Base-by-base conservation (phyloP, 2,888 invertebrate species). In the Apotomis turbidana region DNA sequence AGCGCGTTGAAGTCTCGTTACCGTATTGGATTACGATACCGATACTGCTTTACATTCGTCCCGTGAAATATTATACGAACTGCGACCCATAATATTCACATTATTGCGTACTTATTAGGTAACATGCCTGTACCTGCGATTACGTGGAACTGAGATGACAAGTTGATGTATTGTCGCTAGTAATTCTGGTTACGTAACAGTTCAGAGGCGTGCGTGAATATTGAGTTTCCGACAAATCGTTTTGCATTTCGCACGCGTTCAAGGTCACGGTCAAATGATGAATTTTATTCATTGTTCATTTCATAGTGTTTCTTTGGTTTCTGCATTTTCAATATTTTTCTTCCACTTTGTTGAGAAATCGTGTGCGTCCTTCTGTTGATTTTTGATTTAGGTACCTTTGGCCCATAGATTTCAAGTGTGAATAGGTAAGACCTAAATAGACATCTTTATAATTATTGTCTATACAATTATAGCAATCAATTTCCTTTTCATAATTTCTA, bases 121-220 rank as follows among this genome's bases (percentile, higher is more conserved):
- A 71, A 71, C 55, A 67, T 41, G n/a, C 41, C 27, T 6, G 49
- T 49, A 55, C 38, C 38, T 62, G 12, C 27, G 12, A 61, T 67
- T 71, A 71, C 67, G 57, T 67, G 46, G 49, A 49, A 67, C 12
- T 44, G 13, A 67, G 71, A 67, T 67, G 71, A 71, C 71, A 67
- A 61, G 55, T n/a, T 67, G 41, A 71, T 67, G 41, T 59, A 67
- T 67, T 60, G n/a, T n/a, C n/a, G 41, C 12, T 46, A 6, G 41
- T 6, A 13, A 38, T 66, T 57, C 59, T 27, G 49, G 66, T 60
- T 66, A 66, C 55, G 71, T 67, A 67, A 71, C 36, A 4, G 63
- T 64, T 15, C 15, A 38, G 54, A 46, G 27, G 27, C 51, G 61
- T 38, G 60, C 46, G 46, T 57, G 67, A 49, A 57, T 67, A 67